Percentiles rank a stretch among this genome's conserved stretches.
These are phyloP conservation scores for Glaucopsyche alexis DNA, from an alignment of 2,888 invertebrate species.

Conservation along the genomic window DNA sequence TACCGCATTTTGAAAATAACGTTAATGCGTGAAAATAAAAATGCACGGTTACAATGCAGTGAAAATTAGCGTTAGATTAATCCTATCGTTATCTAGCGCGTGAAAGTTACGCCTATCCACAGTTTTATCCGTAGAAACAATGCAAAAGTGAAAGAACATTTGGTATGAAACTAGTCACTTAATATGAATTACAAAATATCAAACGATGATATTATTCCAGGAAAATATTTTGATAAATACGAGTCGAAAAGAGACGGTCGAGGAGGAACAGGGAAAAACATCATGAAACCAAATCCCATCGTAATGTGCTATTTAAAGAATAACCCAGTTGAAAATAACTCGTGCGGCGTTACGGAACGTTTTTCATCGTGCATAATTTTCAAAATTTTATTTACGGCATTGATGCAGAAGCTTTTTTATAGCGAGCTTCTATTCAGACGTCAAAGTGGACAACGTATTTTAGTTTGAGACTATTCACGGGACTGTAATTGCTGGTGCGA, in stretches of 20 bases:
- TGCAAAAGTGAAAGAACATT: neutral
- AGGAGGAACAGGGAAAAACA: conserved; percentile 74
- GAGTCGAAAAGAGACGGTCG: conserved; percentile 59
- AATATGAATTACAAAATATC: neutral
- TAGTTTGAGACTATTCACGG: conserved; percentile 30
- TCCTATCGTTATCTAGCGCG: neutral
- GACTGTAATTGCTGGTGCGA: conserved; percentile 24
- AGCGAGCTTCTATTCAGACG: conserved; percentile 45
- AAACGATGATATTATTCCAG: neutral
- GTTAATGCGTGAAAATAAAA: too few species aligned
- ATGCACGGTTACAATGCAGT: neutral
- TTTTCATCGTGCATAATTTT: conserved; percentile 74
- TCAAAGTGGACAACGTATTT: conserved; percentile 41
- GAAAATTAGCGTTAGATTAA: neutral
- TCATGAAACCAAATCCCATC: conserved; percentile 79
- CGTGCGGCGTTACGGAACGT: conserved; percentile 74
- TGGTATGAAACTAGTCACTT: neutral
- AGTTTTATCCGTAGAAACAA: neutral
- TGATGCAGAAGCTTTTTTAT: conserved; percentile 65
- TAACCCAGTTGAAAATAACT: conserved; percentile 77
- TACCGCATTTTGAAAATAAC: too few species aligned
- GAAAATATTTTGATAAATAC: conserved; percentile 17
- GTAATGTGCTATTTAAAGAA: conserved; percentile 79
- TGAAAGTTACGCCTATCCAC: neutral
- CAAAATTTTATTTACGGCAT: conserved; percentile 72